phyloP scores from a whole-genome alignment of 2,888 invertebrate species.

The Tetragonula carbonaria region DNA sequence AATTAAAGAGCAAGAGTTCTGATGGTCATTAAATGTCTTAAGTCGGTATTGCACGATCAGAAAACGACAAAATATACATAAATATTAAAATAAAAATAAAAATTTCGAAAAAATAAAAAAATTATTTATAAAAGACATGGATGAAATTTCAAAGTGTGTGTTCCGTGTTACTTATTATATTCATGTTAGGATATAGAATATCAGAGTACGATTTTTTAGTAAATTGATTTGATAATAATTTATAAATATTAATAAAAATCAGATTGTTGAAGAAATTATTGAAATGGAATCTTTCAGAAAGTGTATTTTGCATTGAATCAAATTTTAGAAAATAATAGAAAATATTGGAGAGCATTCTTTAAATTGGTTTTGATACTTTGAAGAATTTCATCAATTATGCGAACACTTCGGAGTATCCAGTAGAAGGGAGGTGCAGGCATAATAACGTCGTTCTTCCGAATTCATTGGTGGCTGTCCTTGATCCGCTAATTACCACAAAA shows the following conservation, averaged over 20 bases:
- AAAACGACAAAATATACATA: neutral
- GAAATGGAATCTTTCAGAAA: neutral
- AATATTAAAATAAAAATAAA: too few species aligned
- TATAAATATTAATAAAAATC: neutral
- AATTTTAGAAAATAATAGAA: neutral
- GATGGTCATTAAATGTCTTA: neutral
- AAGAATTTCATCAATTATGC: neutral
- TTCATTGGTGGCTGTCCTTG: slow-evolving; percentile 76
- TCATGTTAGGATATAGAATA: too few species aligned
- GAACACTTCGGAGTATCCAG: neutral
- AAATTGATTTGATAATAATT: too few species aligned
- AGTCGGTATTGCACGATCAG: neutral
- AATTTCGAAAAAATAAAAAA: too few species aligned
- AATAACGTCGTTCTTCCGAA: slow-evolving; percentile 73
- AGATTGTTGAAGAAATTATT: neutral
- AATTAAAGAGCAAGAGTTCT: neutral
- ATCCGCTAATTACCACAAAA: slow-evolving; percentile 82
- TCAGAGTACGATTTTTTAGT: too few species aligned
- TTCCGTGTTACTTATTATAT: too few species aligned
- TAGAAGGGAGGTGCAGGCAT: neutral
- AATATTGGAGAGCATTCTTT: neutral
- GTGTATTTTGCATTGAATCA: neutral
- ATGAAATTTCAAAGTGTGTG: too few species aligned
- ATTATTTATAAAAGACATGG: too few species aligned
- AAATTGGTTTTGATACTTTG: neutral